Base-by-base conservation (phyloP, 2,113 vertebrate genomes). In the Dolichallabes microphthalmus region DNA sequence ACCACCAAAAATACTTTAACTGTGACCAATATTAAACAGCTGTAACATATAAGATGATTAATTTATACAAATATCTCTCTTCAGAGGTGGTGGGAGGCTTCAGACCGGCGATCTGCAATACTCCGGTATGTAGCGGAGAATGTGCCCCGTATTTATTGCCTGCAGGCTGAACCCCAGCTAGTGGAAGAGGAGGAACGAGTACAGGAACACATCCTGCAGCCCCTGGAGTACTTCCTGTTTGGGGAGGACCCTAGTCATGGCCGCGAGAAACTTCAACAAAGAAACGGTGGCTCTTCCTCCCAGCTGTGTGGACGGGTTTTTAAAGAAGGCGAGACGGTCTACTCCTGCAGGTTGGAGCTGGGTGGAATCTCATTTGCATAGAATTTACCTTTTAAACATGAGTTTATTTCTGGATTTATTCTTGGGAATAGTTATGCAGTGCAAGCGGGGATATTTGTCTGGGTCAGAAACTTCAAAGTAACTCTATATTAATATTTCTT, bases 291-390 rank as follows among this genome's bases (percentile, higher is more conserved):
- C 87, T 92, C 93, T 88, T 94, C 94, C 10, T 96, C 97, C 82
- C 97, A 98, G 82, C 95, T 97, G 30, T 99, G 98, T 93, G 98
- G 98, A 4, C 97, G 96, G 76, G 98, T 99, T 78, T 99, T 99
- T 91, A 98, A 98, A 94, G 96, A 96, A 88, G 97, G 98, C 69
- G 98, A 99, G 92, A 98, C 98, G 0, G 98, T 98, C 0, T 99
- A 99, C 92, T 98, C 98, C 66, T 99, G 98, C 96, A 98, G 98
- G 98, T 99, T 91, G 93, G 94, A 75, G 63, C 22, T 58, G 55
- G 22, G n/a, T 4, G 1, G 14, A 7, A 68, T 35, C 13, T 60
- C 39, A 17, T 13, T 74, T 57, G 20, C 22, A 20, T 25, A 20
- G 74, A 68, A 35, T 61, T 71, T 45, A 27, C 57, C 22, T 19